These are phyloP conservation scores for Euplagia quadripunctaria DNA, from an alignment of 2,888 invertebrate species.

Conservation along the genomic window DNA sequence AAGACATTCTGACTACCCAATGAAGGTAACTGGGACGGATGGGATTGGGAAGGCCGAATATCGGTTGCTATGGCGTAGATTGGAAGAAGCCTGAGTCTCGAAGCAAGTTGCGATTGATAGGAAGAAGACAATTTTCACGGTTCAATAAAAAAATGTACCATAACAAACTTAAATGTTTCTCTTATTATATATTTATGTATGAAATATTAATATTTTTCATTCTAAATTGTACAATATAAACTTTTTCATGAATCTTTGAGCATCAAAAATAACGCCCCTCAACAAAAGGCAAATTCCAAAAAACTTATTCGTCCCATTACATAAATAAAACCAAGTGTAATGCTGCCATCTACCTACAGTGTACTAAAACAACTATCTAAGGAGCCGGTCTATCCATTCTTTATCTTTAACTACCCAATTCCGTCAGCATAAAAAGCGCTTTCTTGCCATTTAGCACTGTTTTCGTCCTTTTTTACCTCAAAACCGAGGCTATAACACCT, in stretches of 20 bases:
- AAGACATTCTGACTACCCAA: too few species aligned
- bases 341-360: conserved; percentile 48
- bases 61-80: background rate
- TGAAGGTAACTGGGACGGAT: background rate
- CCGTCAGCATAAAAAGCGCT: conserved; percentile 81
- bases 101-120: background rate
- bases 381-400: conserved; percentile 76
- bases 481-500: conserved; percentile 83
- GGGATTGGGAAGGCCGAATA: background rate
- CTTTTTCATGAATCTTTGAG: conserved; percentile 19
- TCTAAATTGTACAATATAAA: conserved; percentile 13
- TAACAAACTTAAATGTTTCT: too few species aligned
- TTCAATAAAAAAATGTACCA: too few species aligned
- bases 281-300: conserved; percentile 29
- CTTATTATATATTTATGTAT: too few species aligned
- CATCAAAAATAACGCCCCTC: conserved; percentile 38
- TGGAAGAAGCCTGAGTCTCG: background rate
- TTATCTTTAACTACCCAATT: conserved; percentile 82
- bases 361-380: conserved; percentile 65
- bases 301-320: conserved; percentile 42
- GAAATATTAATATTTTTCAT: too few species aligned
- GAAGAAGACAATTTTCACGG: too few species aligned
- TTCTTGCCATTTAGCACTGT: conserved; percentile 83
- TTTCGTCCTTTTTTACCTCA: conserved; percentile 84
- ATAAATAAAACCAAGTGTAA: conserved; percentile 55